Conservation (phyloP, 2,797 vertebrate genomes). For the Lerista edwardsae region DNA sequence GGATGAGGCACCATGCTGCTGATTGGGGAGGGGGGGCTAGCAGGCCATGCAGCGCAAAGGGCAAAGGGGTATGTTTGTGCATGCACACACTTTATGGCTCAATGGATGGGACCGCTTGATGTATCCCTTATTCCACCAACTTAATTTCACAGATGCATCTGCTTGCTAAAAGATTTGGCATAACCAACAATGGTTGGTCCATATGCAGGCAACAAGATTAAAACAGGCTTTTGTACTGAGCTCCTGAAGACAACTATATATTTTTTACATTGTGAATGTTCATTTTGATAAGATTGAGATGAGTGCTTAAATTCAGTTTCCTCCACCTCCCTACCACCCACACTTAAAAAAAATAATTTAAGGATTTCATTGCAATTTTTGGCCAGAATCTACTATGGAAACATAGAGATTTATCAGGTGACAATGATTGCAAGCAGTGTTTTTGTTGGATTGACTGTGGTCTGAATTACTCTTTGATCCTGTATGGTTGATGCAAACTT, state of each 20-base stretch:
- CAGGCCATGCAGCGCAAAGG: constrained; percentile 27
- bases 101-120: neutral
- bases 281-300: neutral
- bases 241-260: constrained; percentile 7
- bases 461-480: neutral
- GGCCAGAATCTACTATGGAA: constrained; percentile 32
- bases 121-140: neutral
- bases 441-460: neutral
- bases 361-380: constrained; percentile 1
- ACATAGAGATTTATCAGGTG: constrained; percentile 30
- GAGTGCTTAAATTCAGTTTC: constrained; percentile 6
- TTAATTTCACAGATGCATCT: constrained; percentile 12
- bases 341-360: constrained; percentile 27
- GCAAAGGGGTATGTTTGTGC: neutral
- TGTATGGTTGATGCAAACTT: neutral
- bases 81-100: constrained; percentile 8
- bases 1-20: constrained; percentile 11
- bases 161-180: neutral
- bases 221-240: constrained; percentile 15
- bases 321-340: constrained; percentile 20
- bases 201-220: constrained; percentile 12
- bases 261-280: constrained; percentile 18
- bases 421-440: neutral
- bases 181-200: neutral
- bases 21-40: neutral